A percentile compares a stretch with the other conserved stretches of the same genome.
Evolutionary conservation across 2,113 vertebrate genomes (phyloP).

Genomic region (Xenopus tropicalis): UCB_Xtro_10.0 CM004446.2:118596001-118596500

Average conservation of each 20-base stretch:
- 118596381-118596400: too few species aligned
- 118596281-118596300: conserved; percentile 12
- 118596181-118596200: conserved; percentile 17
- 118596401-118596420: too few species aligned
- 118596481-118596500: too few species aligned
- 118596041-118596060: too few species aligned
- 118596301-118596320: not conserved
- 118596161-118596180: not conserved
- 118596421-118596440: too few species aligned
- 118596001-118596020: too few species aligned
- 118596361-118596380: not conserved
- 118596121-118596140: not conserved
- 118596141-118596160: not conserved
- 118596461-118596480: too few species aligned
- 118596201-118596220: conserved; percentile 13
- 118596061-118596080: too few species aligned
- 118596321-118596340: not conserved
- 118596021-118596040: too few species aligned
- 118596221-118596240: conserved; percentile 14
- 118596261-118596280: not conserved
- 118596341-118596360: not conserved
- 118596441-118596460: too few species aligned
- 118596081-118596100: too few species aligned
- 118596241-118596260: not conserved
- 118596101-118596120: not conserved